Evolutionary conservation across 2,888 invertebrate species (phyloP), one percentile per base, ranked within the genome.

Genomic region (Octonoba sinensis): DNA sequence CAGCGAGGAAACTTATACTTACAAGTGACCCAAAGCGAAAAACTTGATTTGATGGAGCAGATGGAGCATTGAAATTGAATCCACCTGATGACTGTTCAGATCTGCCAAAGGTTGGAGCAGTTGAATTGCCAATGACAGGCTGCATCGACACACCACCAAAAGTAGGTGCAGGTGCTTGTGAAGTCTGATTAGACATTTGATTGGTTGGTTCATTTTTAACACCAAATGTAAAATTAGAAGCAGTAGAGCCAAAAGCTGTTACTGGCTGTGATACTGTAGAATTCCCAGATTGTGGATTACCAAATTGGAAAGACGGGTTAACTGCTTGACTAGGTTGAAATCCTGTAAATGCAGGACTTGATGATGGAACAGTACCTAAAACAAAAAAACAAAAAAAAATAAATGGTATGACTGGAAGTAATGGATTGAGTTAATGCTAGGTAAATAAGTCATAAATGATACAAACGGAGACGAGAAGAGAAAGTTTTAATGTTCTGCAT

Each of bases 1-100:
- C n/a, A 11, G 36, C 1, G 36, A 36, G 36, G 11, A 36, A 2
- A 6, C 11, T 13, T 24, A 22, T 24, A 27, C 62, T 69, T 57
- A 71, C 69, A 18, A 46, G 8, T 6, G 44, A 20, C 22, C 73
- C 79, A 69, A 81, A 81, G 20, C 66, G 66, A 66, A 79, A 78
- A 46, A 71, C 51, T 47, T 62, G 56, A 15, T 36, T 54, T 20
- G 27, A 51, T 16, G 79, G 49, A n/a, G 69, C 44, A 24, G 69
- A 24, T 15, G 27, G 8, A 20, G 60, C 78, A 65, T 36, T 36
- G 36, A 69, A 73, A 18, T 73, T 73, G 22, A 79, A 79, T n/a
- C 75, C 75, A 1, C 54, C 70, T 22, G 65, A 22, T 22, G 65
- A 47, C 22, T 76, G 69, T 0, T 72, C 72, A 49, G 69, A 4